Base-by-base conservation (phyloP, 2,888 invertebrate species). In the Stomorhina lunata region DNA sequence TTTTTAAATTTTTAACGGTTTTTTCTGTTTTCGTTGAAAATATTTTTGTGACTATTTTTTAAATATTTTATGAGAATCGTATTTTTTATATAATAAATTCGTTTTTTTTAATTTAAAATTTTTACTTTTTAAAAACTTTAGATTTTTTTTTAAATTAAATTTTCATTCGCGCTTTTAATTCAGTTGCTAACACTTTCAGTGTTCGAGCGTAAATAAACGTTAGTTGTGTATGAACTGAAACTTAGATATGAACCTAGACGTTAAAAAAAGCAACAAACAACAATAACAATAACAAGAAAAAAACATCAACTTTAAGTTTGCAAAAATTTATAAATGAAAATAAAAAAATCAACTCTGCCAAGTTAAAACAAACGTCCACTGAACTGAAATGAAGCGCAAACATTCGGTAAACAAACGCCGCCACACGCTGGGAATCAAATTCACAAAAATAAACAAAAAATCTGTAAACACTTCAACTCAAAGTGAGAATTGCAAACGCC, bases 191-290 rank as follows among this genome's bases (percentile, higher is more conserved):
- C 88, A 88, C 89, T 88, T 89, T 89, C 90, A 87, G 86, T 88
- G 90, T 86, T 89, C 87, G 88, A 89, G 88, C 90, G 89, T 88
- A 90, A 89, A 89, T 89, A 89, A 89, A 88, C 87, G 87, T 86
- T 86, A 86, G 86, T 82, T 79, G 71, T 82, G 66, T 53, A 59
- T 82, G 61, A 82, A 79, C 55, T 59, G 71, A 76, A 82, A 82
- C 79, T 82, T 82, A 82, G 82, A 79, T 82, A 72, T 79, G 79
- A 72, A 82, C 79, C 75, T 50, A 66, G 40, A 59, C 72, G 57
- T 25, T 72, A 43, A 32, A 72, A 59, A 66, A 63, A 71, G 59
- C 29, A 72, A 71, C 61, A 48, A 66, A 45, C n/a, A 34, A n/a
- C 43, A 43, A 5, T 17, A 15, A 17, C 32, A 6, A 15, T 15